phyloP scores from a whole-genome alignment of 2,888 invertebrate species.

The Hipparchia sbordonii region DNA sequence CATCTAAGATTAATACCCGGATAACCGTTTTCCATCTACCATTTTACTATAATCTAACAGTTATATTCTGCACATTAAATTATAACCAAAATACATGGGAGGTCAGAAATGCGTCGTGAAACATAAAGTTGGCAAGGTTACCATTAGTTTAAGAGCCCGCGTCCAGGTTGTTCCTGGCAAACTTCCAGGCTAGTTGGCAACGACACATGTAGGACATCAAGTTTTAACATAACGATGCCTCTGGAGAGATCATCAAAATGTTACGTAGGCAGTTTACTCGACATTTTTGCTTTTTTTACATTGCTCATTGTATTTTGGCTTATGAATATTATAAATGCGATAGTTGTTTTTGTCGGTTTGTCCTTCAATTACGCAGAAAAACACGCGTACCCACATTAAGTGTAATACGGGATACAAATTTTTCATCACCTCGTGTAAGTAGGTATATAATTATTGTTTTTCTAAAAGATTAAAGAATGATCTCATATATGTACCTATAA shows the following conservation, averaged over 20 bases:
- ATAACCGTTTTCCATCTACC: neutral
- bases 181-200: slow-evolving; percentile 62
- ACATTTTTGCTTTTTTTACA: slow-evolving; percentile 6
- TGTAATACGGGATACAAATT: too few relatives aligned
- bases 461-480: too few relatives aligned
- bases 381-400: too few relatives aligned
- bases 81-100: neutral
- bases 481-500: too few relatives aligned
- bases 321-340: too few relatives aligned
- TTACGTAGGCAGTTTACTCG: slow-evolving; percentile 36
- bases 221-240: slow-evolving; percentile 56
- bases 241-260: slow-evolving; percentile 51
- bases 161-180: slow-evolving; percentile 58
- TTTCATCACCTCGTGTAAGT: too few relatives aligned
- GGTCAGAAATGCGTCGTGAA: neutral
- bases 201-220: slow-evolving; percentile 64
- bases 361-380: too few relatives aligned
- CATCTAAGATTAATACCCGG: neutral
- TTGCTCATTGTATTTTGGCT: neutral
- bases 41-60: neutral
- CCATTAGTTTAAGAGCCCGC: slow-evolving; percentile 12
- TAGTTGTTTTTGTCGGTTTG: too few relatives aligned
- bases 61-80: neutral
- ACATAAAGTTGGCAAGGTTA: slow-evolving; percentile 5
- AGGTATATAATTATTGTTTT: too few relatives aligned